These are phyloP conservation scores for Enteromius mattozi DNA, from an alignment of 2,797 vertebrate genomes.

Conservation along the genomic window DNA sequence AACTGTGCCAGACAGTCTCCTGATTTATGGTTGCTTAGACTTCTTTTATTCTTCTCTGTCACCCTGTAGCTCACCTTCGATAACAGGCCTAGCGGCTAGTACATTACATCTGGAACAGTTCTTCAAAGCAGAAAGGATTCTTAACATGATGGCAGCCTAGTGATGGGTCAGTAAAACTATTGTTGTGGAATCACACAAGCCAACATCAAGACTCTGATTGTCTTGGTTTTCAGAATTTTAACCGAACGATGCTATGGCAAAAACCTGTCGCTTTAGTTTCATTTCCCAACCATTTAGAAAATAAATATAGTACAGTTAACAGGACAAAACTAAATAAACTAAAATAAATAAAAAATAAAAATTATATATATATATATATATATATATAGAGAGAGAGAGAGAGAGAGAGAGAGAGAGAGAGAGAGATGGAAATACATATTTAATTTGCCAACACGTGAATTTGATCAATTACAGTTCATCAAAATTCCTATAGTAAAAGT, in stretches of 20 bases:
- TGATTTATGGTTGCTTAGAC: conserved; percentile 60
- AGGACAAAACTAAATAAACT: background rate
- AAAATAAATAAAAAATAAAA: too few species aligned
- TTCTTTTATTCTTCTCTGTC: conserved; percentile 56
- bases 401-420: too few species aligned
- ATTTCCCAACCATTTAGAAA: background rate
- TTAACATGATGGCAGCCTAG: background rate
- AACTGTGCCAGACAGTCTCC: conserved; percentile 35
- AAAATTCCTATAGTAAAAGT: background rate
- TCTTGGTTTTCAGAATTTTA: conserved; percentile 32
- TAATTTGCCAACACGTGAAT: background rate
- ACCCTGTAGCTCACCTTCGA: conserved; percentile 49
- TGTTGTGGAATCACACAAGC: conserved; percentile 50
- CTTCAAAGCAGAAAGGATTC: conserved; percentile 27
- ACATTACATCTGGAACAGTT: conserved; percentile 26
- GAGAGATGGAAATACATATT: background rate
- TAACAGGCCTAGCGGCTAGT: conserved; percentile 46
- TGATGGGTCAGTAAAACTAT: conserved; percentile 1
- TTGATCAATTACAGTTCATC: background rate
- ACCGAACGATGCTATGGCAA: background rate
- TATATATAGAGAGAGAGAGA: too few species aligned
- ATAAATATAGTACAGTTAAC: background rate
- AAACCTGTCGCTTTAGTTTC: background rate
- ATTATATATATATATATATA: too few species aligned
- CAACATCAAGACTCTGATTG: conserved; percentile 60